Base-by-base conservation (phyloP, 1,140 invertebrate genomes). In the Rhizoglyphus robini region DNA sequence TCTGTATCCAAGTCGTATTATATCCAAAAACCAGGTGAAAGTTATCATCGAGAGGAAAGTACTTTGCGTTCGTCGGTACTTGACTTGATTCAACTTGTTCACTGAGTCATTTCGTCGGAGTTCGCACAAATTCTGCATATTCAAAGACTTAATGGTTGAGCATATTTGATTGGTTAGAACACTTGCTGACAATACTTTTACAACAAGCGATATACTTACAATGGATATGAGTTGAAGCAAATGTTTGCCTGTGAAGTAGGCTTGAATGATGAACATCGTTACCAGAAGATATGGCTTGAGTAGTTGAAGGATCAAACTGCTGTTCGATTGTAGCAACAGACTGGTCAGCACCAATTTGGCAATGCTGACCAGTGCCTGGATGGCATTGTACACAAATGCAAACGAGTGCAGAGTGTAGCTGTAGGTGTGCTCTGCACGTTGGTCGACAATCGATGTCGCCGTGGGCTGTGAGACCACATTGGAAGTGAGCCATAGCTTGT, bases 11-110 rank as follows among this genome's bases (percentile, higher is more conserved):
- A 80, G 75, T 65, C 79, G 77, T 2, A 90, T 72, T 2, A 89
- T 73, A 3, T 81, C 76, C 48, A 81, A 83, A 27, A 89, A 73
- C 87, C 87, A 90, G 74, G 82, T 87, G 73, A 87, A 90, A 18
- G 84, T 83, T 41, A 84, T 78, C 75, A 83, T 84, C 0, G 85
- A 86, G 66, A 83, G 81, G 62, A 86, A 81, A 71, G 82, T 82
- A 4, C 81, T 80, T 63, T 79, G 75, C 15, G 79, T 78, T 67
- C 86, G 82, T 67, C 79, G 69, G 69, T 79, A 81, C 58, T 58
- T 61, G 38, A 68, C 58, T 18, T 32, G 3, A 3, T 8, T 62
- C 11, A 20, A 2, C 2, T 60, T 46, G 29, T 38, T 34, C 1
- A n/a, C 54, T 3, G n/a, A n/a, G 41, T 46, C 23, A 20, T n/a